Percentiles rank a stretch among this genome's conserved stretches.
These are phyloP conservation scores for Atractosteus spatula DNA, from an alignment of 2,113 vertebrate species.

Conservation along the genomic window DNA sequence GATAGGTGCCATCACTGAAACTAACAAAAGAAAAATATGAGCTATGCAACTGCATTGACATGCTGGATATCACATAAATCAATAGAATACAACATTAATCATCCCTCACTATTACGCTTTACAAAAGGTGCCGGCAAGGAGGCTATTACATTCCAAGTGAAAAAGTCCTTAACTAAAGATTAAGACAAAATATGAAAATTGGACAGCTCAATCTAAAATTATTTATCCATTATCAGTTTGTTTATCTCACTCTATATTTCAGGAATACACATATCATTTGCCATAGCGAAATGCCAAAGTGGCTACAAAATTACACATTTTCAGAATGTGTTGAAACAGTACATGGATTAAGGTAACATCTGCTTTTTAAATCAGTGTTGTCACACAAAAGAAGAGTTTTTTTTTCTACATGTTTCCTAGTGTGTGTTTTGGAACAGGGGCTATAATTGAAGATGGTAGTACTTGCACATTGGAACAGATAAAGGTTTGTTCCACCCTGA, in stretches of 20 bases:
- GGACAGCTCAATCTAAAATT: no score
- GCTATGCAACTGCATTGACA: not conserved
- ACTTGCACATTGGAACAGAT: not conserved
- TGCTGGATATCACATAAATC: not conserved
- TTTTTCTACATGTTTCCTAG: conserved; percentile 5
- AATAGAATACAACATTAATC: conserved; percentile 45
- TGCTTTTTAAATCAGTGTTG: no score
- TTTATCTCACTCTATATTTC: no score
- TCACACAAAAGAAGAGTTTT: no score
- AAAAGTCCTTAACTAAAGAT: not conserved
- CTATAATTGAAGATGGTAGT: conserved; percentile 13
- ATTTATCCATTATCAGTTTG: no score
- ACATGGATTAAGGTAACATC: no score
- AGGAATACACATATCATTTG: no score
- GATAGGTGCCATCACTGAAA: not conserved
- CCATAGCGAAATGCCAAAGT: no score
- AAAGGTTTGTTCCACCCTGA: no score
- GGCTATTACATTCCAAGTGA: not conserved
- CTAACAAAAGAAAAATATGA: not conserved
- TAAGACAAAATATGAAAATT: not conserved
- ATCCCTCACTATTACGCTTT: conserved; percentile 26
- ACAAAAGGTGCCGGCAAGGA: not conserved
- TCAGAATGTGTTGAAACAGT: no score
- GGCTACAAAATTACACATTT: no score
- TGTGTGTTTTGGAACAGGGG: not conserved